Conservation (phyloP, 2,797 vertebrate species). For the Perodicticus potto region DNA sequence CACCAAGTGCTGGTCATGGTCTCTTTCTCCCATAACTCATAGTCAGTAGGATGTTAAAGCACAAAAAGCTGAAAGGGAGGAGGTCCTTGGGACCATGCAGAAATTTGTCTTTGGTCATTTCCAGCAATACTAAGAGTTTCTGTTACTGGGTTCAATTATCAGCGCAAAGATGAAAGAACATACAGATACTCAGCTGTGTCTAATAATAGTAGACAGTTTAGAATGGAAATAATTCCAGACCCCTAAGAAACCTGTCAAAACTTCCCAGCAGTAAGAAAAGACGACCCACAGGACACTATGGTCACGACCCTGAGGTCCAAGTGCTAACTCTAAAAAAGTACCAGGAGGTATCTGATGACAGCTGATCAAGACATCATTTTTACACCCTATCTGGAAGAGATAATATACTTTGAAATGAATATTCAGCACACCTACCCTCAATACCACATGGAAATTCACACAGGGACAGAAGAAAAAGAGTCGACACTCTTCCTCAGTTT, state of each 20-base stretch:
- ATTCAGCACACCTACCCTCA: slow-evolving; percentile 21
- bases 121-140: not conserved
- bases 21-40: not conserved
- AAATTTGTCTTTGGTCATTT: not conserved
- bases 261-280: slow-evolving; percentile 59
- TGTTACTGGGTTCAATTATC: not conserved
- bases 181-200: slow-evolving; percentile 31
- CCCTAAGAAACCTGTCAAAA: slow-evolving; percentile 69
- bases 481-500: not conserved
- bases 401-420: slow-evolving; percentile 26
- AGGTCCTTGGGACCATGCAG: not conserved
- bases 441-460: not conserved
- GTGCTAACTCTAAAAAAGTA: slow-evolving; percentile 32
- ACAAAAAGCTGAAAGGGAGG: not conserved
- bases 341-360: slow-evolving; percentile 52
- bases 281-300: slow-evolving; percentile 35
- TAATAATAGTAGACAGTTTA: slow-evolving; percentile 59
- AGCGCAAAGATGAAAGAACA: not conserved
- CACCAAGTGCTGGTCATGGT: not conserved
- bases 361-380: slow-evolving; percentile 59
- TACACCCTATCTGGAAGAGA: not conserved
- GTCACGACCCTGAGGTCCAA: slow-evolving; percentile 47
- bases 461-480: not conserved
- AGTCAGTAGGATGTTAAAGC: not conserved
- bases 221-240: slow-evolving; percentile 52